Base-by-base conservation (phyloP, 64 coral and sea anemone genomes). In the Platygyra sinensis region DNA sequence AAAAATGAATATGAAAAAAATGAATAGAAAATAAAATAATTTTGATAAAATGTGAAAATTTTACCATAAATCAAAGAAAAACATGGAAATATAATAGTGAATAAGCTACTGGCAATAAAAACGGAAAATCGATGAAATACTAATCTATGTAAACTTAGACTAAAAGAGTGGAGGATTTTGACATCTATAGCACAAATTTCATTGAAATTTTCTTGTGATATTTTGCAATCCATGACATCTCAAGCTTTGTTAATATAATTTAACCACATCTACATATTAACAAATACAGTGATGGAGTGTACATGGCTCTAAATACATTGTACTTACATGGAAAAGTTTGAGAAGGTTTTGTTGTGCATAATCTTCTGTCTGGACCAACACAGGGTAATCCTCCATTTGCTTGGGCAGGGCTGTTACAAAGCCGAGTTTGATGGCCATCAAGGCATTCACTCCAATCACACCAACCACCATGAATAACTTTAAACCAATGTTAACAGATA, bases 401-500 rank as follows among this genome's bases (percentile, higher is more conserved):
- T 78, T 50, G 90, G 11, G 11, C 30, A 16, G 90, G 90, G 22
- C 33, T 92, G 57, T 87, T 77, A 71, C 90, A 92, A 5, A 79
- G 42, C 10, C 90, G 90, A 67, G 15, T 71, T 65, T 92, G 81
- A 69, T 18, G 63, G 27, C 83, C 83, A 20, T 46, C 49, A 14
- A 31, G 38, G 36, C 90, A 92, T 60, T 92, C 5, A 57, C 82
- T 74, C 90, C 90, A 92, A 14, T 62, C 32, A 30, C 75, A 92
- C 90, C 90, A 92, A 19, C 90, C 90, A 57, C 90, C 90, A 87
- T 92, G 38, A 3, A 79, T 38, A 11, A 92, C 90, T 92, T 20
- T 11, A 67, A n/a, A n/a, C 4, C 18, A 20, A 80, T 3, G n/a
- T 39, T 62, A 27, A 49, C 18, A 86, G 54, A 16, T 16, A 1